Evolutionary conservation across 1,140 invertebrate species (phyloP).

Genomic region (Drosophila lacteicornis): DNA sequence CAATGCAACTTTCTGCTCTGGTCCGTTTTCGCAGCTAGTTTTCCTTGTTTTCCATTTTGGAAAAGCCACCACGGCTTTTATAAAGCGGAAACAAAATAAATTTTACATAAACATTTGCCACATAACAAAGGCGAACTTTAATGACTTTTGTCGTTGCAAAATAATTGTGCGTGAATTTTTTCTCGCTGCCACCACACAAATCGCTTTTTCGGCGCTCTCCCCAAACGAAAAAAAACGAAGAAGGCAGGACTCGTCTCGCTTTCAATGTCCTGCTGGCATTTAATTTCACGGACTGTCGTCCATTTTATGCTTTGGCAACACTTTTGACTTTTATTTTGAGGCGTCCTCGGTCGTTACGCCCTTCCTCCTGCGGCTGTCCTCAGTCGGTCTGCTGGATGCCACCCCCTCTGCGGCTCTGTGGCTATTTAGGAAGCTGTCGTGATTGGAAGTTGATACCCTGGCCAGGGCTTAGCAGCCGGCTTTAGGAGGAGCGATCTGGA

Average conservation of each 20-base stretch:
- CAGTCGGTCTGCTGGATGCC: background rate
- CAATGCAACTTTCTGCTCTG: slow-evolving; percentile 61
- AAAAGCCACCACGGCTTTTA: slow-evolving; percentile 27
- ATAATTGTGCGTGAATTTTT: slow-evolving; percentile 81
- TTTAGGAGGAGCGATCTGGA: slow-evolving; percentile 9
- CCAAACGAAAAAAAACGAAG: background rate
- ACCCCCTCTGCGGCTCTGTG: background rate
- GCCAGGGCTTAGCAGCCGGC: slow-evolving; percentile 2
- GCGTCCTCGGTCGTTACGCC: slow-evolving; percentile 9
- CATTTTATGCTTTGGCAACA: slow-evolving; percentile 81
- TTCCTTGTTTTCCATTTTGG: slow-evolving; percentile 22
- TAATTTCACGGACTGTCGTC: slow-evolving; percentile 83
- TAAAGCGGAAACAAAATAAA: slow-evolving; percentile 72
- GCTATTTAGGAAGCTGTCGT: slow-evolving; percentile 17
- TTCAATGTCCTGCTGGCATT: slow-evolving; percentile 82
- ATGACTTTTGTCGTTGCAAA: slow-evolving; percentile 82
- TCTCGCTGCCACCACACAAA: slow-evolving; percentile 40
- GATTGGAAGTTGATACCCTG: slow-evolving; percentile 51
- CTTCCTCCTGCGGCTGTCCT: background rate
- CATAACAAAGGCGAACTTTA: slow-evolving; percentile 69
- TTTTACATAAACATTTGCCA: slow-evolving; percentile 75
- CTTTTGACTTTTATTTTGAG: slow-evolving; percentile 76
- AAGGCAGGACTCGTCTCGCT: slow-evolving; percentile 44
- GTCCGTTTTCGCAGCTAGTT: slow-evolving; percentile 34
- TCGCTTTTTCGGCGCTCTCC: slow-evolving; percentile 4